Evolutionary conservation across 2,113 vertebrate genomes (phyloP).

Genomic region (Balaeniceps rex): DNA sequence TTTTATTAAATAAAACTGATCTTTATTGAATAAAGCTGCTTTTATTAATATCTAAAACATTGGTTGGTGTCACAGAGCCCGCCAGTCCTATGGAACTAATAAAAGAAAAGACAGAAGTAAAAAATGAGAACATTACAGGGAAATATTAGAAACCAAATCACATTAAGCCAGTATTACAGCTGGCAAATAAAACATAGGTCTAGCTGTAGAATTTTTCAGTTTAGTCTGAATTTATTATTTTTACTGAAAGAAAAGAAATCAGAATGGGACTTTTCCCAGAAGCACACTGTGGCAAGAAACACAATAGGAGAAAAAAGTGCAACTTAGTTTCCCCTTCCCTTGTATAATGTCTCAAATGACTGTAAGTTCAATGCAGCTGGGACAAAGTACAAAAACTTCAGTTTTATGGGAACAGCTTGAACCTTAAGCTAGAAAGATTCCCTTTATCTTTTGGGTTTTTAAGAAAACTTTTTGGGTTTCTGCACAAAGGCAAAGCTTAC

Average conservation of each 20-base stretch:
- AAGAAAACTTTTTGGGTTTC: background rate
- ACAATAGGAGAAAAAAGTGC: background rate
- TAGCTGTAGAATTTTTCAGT: background rate
- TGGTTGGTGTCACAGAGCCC: slow-evolving; percentile 11
- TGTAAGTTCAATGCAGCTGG: background rate
- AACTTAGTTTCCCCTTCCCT: background rate
- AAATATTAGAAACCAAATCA: slow-evolving; percentile 53
- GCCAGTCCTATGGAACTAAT: slow-evolving; percentile 30
- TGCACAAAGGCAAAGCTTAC: background rate
- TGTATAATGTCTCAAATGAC: background rate
- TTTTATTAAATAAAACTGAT: slow-evolving; percentile 64
- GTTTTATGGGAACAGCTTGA: background rate
- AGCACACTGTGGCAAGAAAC: background rate
- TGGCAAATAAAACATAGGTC: slow-evolving; percentile 33
- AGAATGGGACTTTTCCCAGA: background rate
- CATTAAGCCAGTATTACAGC: slow-evolving; percentile 13
- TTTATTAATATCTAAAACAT: slow-evolving; percentile 68
- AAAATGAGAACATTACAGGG: slow-evolving; percentile 28
- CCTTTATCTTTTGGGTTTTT: background rate
- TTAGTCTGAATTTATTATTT: slow-evolving; percentile 3
- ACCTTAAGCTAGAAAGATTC: background rate
- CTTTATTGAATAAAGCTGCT: slow-evolving; percentile 62
- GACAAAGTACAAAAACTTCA: background rate
- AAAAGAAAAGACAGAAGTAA: slow-evolving; percentile 39
- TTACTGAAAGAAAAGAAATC: background rate